These are phyloP conservation scores for Belonocnema kinseyi DNA, from an alignment of 1,140 invertebrate genomes.

Conservation along the genomic window DNA sequence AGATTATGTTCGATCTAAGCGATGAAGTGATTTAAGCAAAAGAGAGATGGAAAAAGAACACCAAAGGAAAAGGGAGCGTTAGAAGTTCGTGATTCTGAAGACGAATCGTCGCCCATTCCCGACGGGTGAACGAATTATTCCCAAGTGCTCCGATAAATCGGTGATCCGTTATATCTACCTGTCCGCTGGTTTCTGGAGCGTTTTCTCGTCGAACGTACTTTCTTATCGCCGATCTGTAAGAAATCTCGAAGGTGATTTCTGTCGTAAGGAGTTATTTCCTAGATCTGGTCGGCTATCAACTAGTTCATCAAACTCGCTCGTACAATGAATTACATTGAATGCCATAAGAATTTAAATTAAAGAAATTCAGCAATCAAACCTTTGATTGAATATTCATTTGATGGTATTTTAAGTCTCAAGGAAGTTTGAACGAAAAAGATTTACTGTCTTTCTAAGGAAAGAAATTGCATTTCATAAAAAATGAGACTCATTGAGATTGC, in stretches of 20 bases:
- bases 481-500: no score
- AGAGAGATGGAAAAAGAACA: neutral
- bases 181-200: neutral
- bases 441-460: no score
- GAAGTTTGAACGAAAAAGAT: neutral
- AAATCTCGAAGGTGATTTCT: neutral
- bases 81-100: conserved; percentile 10
- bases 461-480: no score
- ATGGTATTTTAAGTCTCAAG: neutral
- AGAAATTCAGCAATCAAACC: neutral
- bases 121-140: conserved; percentile 17
- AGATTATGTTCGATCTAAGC: neutral
- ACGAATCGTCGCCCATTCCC: neutral
- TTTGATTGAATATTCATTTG: neutral
- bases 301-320: neutral
- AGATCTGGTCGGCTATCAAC: neutral
- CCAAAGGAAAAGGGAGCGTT: neutral
- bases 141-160: conserved; percentile 22
- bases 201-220: neutral
- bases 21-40: neutral
- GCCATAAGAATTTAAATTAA: neutral
- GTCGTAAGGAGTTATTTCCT: neutral
- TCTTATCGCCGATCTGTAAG: neutral
- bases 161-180: conserved; percentile 24
- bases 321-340: neutral